phyloP scores from a whole-genome alignment of 2,888 invertebrate species.

The Dicyrtomina minuta region DNA sequence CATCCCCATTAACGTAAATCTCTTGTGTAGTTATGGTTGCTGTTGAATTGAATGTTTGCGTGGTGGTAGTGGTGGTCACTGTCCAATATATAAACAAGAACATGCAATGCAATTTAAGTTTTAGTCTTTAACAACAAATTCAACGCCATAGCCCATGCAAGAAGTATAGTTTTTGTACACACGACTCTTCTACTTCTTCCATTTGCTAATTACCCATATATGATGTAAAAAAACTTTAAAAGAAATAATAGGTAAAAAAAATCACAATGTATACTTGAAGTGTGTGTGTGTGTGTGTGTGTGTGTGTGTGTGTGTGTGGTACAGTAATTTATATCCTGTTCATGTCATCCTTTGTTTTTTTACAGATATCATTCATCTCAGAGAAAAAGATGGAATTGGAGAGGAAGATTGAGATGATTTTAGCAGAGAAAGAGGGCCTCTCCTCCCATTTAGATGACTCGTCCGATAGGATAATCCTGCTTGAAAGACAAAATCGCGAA shows the following conservation, averaged over 20 bases:
- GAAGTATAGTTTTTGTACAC: too few species aligned
- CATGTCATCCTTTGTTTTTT: not conserved
- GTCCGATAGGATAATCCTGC: constrained; percentile 78
- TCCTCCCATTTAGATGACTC: constrained; percentile 83
- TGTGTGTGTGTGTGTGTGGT: too few species aligned
- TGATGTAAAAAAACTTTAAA: constrained; percentile 7
- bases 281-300: not conserved
- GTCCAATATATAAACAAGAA: too few species aligned
- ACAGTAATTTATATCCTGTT: not conserved
- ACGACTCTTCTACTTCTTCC: not conserved
- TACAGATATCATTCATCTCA: constrained; percentile 72
- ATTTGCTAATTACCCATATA: not conserved
- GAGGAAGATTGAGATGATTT: constrained; percentile 71
- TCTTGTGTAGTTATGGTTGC: not conserved
- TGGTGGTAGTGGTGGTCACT: too few species aligned
- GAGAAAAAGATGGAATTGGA: constrained; percentile 84
- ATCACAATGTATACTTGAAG: not conserved
- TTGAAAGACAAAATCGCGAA: constrained; percentile 77
- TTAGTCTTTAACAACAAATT: too few species aligned
- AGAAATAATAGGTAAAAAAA: not conserved
- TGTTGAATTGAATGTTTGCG: not conserved
- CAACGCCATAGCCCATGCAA: too few species aligned
- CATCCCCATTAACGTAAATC: too few species aligned
- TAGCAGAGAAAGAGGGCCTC: constrained; percentile 76
- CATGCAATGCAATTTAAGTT: too few species aligned